Evolutionary conservation across 1,140 invertebrate genomes (phyloP).

Genomic region (Augochlora pura): DNA sequence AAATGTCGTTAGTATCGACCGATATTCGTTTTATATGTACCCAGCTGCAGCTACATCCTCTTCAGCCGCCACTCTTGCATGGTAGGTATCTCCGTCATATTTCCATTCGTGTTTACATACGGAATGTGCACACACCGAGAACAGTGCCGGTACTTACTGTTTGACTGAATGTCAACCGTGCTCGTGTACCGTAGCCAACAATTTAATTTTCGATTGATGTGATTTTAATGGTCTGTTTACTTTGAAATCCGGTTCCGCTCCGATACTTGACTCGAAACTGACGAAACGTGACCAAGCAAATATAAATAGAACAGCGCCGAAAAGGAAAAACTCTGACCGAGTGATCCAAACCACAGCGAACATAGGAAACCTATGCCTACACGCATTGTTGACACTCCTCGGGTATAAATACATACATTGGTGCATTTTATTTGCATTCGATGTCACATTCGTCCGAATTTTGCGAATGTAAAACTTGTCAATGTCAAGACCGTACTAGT

Average conservation of each 20-base stretch:
- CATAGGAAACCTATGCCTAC: no score
- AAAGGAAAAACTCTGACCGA: constrained; percentile 1
- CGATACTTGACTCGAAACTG: constrained; percentile 10
- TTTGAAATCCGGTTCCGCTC: constrained; percentile 40
- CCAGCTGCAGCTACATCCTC: constrained; percentile 40
- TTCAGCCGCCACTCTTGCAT: constrained; percentile 26
- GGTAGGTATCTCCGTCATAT: constrained; percentile 57
- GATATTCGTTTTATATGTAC: constrained; percentile 47
- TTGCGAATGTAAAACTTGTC: no score
- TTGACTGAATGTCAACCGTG: constrained; percentile 51
- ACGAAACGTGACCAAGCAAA: constrained; percentile 7
- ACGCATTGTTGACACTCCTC: no score
- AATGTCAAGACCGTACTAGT: no score
- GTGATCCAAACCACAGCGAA: no score
- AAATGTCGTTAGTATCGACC: constrained; percentile 55
- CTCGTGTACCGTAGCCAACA: constrained; percentile 41
- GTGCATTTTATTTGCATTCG: no score
- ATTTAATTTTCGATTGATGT: constrained; percentile 65
- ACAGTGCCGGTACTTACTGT: constrained; percentile 44
- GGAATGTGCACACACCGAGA: constrained; percentile 37
- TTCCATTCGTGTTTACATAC: constrained; percentile 57
- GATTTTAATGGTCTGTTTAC: constrained; percentile 67
- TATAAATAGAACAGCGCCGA: not conserved
- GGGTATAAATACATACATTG: no score
- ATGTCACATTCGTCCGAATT: no score